Percentiles rank a stretch among this genome's conserved stretches.
These are phyloP conservation scores for Chitala chitala DNA, from an alignment of 2,113 vertebrate species.

Conservation along the genomic window DNA sequence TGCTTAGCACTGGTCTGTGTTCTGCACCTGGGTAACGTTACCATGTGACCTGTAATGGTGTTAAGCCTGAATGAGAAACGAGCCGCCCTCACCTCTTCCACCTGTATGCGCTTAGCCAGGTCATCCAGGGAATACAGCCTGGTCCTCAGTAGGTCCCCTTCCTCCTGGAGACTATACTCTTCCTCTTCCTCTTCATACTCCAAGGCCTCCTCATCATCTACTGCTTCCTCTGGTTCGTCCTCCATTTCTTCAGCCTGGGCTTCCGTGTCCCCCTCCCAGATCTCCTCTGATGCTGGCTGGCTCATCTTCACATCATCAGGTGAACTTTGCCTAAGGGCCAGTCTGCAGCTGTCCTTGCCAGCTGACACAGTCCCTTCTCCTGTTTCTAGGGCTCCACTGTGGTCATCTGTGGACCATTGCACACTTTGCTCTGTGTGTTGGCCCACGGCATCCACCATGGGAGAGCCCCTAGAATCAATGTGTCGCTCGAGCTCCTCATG, in stretches of 20 bases:
- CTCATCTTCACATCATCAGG: not conserved
- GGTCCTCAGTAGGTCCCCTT: constrained; percentile 60
- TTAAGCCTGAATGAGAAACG: not conserved
- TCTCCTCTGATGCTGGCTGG: constrained; percentile 18
- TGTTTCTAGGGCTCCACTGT: constrained; percentile 22
- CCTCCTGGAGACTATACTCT: constrained; percentile 50
- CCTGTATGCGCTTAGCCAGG: constrained; percentile 78
- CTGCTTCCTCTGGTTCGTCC: constrained; percentile 17
- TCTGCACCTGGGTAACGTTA: too few relatives aligned
- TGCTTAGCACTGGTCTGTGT: too few relatives aligned
- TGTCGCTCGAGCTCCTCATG: not conserved
- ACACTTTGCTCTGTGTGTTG: not conserved
- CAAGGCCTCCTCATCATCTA: constrained; percentile 46
- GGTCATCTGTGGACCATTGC: constrained; percentile 13
- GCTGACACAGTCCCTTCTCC: constrained; percentile 25
- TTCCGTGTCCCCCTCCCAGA: constrained; percentile 9
- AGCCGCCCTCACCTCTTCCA: constrained; percentile 76
- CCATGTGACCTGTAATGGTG: too few relatives aligned
- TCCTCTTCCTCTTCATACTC: constrained; percentile 43
- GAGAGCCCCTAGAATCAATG: too few relatives aligned
- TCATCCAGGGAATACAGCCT: constrained; percentile 79
- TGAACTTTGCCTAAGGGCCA: not conserved
- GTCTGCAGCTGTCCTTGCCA: not conserved
- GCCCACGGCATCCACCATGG: constrained; percentile 8
- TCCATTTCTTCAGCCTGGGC: not conserved